Base-by-base conservation (phyloP, 35 echinoderm and acorn worm genomes). In the Ptychodera flava region DNA sequence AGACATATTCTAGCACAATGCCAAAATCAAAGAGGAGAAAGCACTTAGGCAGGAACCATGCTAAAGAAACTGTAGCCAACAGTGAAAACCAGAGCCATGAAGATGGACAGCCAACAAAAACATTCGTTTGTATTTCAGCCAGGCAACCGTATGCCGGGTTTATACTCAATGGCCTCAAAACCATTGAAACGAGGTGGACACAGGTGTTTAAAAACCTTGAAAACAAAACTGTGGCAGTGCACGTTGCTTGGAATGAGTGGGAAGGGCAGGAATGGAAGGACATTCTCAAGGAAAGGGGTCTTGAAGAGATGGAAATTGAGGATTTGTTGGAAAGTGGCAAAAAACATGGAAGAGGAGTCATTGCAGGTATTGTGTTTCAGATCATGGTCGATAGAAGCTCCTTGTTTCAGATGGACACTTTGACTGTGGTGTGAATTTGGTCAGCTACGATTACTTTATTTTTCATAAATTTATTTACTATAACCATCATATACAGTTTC, bases 131-230 rank as follows among this genome's bases (percentile, higher is more conserved):
- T 45, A 85, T 90, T 38, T 90, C 88, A 37, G 88, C 88, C 28
- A 90, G 88, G 38, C 88, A 90, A 32, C 88, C 88, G 28, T 90
- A 90, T 85, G 82, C 88, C 37, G 88, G 88, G 35, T 36, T 90
- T 16, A 90, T 90, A 22, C 76, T 90, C 12, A 85, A 90, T 85
- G 88, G 88, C 1, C 36, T 79, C 29, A 90, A 90, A 45, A 90
- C 88, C 16, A 85, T 90, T 1, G 88, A 90, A 84, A 90, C 88
- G 33, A 90, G 88, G 45, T 90, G 88, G 88, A 90, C 88, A 1
- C 83, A 81, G 0, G 38, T 90, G 2, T 90, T 90, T 30, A 37
- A 84, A 29, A 76, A 90, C 10, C 38, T 90, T 28, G 1, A 85
- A 28, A 77, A 84, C 16, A 38, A 78, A 85, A 90, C 81, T 1